phyloP scores from a whole-genome alignment of 1,140 invertebrate genomes.

The Cydia strobilella region DNA sequence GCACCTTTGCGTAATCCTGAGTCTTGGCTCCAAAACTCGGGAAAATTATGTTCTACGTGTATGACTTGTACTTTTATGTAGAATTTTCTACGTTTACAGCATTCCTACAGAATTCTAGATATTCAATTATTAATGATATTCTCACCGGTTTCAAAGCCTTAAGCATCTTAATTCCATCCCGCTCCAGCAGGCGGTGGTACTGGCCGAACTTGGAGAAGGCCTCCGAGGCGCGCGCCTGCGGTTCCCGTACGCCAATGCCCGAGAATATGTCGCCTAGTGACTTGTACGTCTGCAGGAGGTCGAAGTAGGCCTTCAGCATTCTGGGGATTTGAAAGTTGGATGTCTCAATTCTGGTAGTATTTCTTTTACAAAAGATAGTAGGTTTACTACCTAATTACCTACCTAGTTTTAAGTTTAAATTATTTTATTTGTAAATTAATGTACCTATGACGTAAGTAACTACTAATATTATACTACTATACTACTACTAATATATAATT shows the following conservation, averaged over 20 bases:
- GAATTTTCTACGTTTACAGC: no score
- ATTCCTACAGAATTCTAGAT: neutral
- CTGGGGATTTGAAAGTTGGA: conserved; percentile 49
- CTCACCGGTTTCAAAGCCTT: conserved; percentile 94
- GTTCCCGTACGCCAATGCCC: conserved; percentile 96
- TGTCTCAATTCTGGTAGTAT: conserved; percentile 2
- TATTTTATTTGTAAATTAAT: no score
- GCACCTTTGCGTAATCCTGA: no score
- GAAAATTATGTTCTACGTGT: no score
- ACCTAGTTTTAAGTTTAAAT: no score
- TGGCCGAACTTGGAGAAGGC: conserved; percentile 98
- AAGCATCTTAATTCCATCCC: conserved; percentile 93
- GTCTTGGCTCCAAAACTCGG: no score
- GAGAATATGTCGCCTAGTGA: conserved; percentile 97
- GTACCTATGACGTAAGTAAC: no score
- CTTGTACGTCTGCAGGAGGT: conserved; percentile 84
- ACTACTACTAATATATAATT: no score
- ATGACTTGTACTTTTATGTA: no score
- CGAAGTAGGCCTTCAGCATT: conserved; percentile 83
- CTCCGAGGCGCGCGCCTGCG: conserved; percentile 96
- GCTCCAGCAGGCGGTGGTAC: conserved; percentile 95
- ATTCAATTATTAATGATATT: conserved; percentile 29
- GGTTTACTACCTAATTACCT: no score
- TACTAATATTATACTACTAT: no score
- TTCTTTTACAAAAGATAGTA: no score